Base-by-base conservation (phyloP, 2,113 vertebrate genomes). In the Phylloscopus trochiloides region DNA sequence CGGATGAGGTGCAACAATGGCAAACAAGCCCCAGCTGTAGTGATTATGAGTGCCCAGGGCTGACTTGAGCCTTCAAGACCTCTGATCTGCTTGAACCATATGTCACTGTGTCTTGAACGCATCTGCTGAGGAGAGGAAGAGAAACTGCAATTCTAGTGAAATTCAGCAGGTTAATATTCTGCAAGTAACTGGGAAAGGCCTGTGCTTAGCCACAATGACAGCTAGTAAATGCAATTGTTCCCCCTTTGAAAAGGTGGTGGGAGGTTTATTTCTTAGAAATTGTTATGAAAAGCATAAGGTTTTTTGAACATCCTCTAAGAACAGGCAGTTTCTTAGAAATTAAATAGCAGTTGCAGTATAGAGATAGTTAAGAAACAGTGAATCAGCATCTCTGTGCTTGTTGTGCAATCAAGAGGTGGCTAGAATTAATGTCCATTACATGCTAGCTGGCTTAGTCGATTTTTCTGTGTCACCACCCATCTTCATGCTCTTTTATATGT, bases 371-470 rank as follows among this genome's bases (percentile, higher is more conserved):
- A 91, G 42, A 85, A 91, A 82, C 3, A 4, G 92, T 59, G 54
- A 76, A 66, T 17, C 51, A 58, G 71, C 51, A 77, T 55, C 71
- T 79, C 93, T 54, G 47, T 55, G 48, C 42, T 86, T 70, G n/a
- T 82, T 94, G 77, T 80, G 78, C 75, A 91, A 57, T 50, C 81
- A 72, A 80, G 79, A 28, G 26, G 43, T 1, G 0, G 52, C 57
- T 77, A 57, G 68, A 96, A 95, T 96, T 93, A 77, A 96, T 75
- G 48, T 73, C 79, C 80, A 29, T 74, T 95, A 52, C 51, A 28
- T 36, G 29, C 42, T 70, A 70, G 55, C 78, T 73, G 57, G 62
- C 80, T 95, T 55, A 87, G 92, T 85, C 6, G 0, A 88, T 96
- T 94, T 87, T 94, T 88, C 68, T 86, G 57, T 85, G 80, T 91